phyloP scores from a whole-genome alignment of 2,888 invertebrate species.

The Pollenia labialis region DNA sequence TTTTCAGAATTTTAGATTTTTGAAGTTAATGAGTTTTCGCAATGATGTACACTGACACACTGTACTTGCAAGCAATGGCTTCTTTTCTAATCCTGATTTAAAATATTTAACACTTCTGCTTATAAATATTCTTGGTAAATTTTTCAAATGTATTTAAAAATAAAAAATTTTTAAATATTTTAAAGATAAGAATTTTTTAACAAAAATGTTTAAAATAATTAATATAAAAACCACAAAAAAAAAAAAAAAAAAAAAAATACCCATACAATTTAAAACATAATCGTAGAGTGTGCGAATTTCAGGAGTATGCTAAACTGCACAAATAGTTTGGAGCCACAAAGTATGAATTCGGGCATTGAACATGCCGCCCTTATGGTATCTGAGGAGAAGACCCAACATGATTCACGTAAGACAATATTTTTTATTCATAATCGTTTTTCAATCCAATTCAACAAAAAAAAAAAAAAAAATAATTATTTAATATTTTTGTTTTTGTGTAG shows the following conservation, averaged over 20 bases:
- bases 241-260: slow-evolving; percentile 68
- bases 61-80: too few species aligned
- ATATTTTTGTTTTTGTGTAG: slow-evolving; percentile 63
- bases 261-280: slow-evolving; percentile 85
- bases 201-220: slow-evolving; percentile 27
- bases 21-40: too few species aligned
- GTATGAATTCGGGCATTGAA: slow-evolving; percentile 90
- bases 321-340: slow-evolving; percentile 95
- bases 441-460: slow-evolving; percentile 58
- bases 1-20: too few species aligned
- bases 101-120: background rate
- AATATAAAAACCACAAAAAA: slow-evolving; percentile 52
- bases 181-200: slow-evolving; percentile 4
- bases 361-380: slow-evolving; percentile 91
- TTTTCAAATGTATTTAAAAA: slow-evolving; percentile 16
- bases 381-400: slow-evolving; percentile 91
- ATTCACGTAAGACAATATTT: slow-evolving; percentile 89
- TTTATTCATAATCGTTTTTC: slow-evolving; percentile 55
- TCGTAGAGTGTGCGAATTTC: slow-evolving; percentile 87
- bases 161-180: slow-evolving; percentile 16
- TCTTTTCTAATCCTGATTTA: too few species aligned
- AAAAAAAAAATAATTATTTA: slow-evolving; percentile 5
- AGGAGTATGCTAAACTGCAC: slow-evolving; percentile 98
- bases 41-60: too few species aligned
- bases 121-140: slow-evolving; percentile 10